A percentile compares a stretch with the other conserved stretches of the same genome.
These are phyloP conservation scores for Mythimna albipuncta DNA, from an alignment of 2,888 invertebrate genomes.

Conservation along the genomic window DNA sequence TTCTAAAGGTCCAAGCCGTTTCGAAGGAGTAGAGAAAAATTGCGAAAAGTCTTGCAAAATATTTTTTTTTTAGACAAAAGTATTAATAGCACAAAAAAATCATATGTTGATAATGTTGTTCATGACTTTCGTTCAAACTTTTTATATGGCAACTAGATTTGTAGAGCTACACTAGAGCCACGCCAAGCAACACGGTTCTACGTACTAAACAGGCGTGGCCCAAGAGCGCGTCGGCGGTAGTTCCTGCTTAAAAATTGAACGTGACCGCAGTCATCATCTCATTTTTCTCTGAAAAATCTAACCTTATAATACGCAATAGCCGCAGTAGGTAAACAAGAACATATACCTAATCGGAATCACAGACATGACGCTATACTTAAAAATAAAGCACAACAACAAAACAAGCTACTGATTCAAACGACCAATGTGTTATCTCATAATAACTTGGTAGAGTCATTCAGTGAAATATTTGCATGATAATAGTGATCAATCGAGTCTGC, in stretches of 20 bases:
- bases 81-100: too few species aligned
- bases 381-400: constrained; percentile 50
- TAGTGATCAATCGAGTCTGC: constrained; percentile 46
- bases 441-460: constrained; percentile 10
- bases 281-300: constrained; percentile 21
- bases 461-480: constrained; percentile 57
- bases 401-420: constrained; percentile 47
- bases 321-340: constrained; percentile 5
- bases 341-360: constrained; percentile 7
- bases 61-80: too few species aligned
- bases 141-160: too few species aligned
- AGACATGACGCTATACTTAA: constrained; percentile 38
- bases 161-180: too few species aligned
- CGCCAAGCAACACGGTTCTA: too few species aligned
- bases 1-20: too few species aligned
- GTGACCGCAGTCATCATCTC: constrained; percentile 8
- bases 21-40: too few species aligned
- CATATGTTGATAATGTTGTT: too few species aligned
- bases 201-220: too few species aligned
- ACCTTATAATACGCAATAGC: constrained; percentile 15
- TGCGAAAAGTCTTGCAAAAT: too few species aligned
- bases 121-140: too few species aligned
- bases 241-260: background rate
- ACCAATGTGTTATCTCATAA: constrained; percentile 52
- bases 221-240: too few species aligned